These are phyloP conservation scores for Trilocha varians DNA, from an alignment of 2,888 invertebrate species.

Conservation along the genomic window DNA sequence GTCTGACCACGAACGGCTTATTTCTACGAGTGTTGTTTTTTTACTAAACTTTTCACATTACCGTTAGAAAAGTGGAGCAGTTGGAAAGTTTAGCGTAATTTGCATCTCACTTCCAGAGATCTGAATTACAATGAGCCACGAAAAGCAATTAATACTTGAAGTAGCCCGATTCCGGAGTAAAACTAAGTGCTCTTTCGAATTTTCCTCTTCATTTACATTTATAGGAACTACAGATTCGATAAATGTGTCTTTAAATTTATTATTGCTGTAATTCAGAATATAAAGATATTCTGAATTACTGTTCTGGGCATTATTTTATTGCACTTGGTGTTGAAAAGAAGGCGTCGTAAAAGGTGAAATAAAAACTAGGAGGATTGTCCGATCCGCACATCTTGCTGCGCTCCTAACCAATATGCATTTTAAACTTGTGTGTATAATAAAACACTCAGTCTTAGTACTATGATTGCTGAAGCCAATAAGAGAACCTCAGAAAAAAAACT, in stretches of 20 bases:
- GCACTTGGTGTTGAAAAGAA: no score
- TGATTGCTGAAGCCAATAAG: no score
- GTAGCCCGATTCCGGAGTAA: constrained; percentile 62
- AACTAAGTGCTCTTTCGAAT: constrained; percentile 67
- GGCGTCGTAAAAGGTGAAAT: no score
- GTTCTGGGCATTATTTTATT: no score
- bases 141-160: constrained; percentile 71
- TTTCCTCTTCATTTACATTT: constrained; percentile 55
- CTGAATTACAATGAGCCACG: constrained; percentile 68
- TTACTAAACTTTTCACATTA: constrained; percentile 58
- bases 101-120: constrained; percentile 62
- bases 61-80: constrained; percentile 64
- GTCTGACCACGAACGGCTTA: constrained; percentile 25
- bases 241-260: constrained; percentile 7
- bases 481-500: no score
- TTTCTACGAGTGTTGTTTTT: constrained; percentile 42
- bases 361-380: no score
- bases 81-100: constrained; percentile 61
- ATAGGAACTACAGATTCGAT: constrained; percentile 26
- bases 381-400: no score
- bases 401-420: no score
- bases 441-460: no score
- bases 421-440: no score
- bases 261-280: no score
- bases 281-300: no score